Conservation (phyloP, 2,888 invertebrate species). For the Heliconius ismenius region DNA sequence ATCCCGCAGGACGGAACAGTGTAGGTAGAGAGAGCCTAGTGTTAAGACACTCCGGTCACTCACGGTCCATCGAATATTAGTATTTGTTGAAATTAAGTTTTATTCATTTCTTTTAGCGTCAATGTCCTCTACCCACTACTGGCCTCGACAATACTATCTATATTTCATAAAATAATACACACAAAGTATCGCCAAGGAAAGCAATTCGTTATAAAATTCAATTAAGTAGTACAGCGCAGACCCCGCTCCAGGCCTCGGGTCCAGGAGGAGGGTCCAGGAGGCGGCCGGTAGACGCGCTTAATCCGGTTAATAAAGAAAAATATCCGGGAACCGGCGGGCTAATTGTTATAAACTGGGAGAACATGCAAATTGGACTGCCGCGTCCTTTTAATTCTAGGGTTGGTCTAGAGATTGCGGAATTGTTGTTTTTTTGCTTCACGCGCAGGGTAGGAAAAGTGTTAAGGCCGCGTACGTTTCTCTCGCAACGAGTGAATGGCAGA, state of each 20-base stretch:
- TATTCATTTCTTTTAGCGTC: no score
- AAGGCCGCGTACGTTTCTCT: no score
- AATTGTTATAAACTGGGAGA: slow-evolving; percentile 78
- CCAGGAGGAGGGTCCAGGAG: slow-evolving; percentile 49
- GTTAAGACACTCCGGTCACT: no score
- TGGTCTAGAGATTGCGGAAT: slow-evolving; percentile 44
- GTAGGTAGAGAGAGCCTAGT: no score
- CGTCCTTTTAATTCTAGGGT: slow-evolving; percentile 66
- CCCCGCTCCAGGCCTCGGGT: background rate
- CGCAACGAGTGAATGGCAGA: no score
- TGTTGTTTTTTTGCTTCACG: background rate
- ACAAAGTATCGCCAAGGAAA: slow-evolving; percentile 36
- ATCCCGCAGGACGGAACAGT: background rate
- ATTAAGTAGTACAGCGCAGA: slow-evolving; percentile 54
- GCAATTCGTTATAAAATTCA: slow-evolving; percentile 63
- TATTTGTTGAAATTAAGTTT: no score
- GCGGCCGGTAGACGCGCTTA: slow-evolving; percentile 54
- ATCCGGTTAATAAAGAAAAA: slow-evolving; percentile 79
- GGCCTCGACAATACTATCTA: background rate
- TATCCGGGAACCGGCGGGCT: slow-evolving; percentile 67
- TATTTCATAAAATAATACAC: slow-evolving; percentile 10
- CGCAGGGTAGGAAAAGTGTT: background rate
- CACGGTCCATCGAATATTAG: no score
- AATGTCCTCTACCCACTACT: no score
- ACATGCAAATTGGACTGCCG: slow-evolving; percentile 76